Percentiles rank a stretch among this genome's conserved stretches.
phyloP scores from a whole-genome alignment of 1,140 invertebrate genomes.

The Drosophila seguyi region DNA sequence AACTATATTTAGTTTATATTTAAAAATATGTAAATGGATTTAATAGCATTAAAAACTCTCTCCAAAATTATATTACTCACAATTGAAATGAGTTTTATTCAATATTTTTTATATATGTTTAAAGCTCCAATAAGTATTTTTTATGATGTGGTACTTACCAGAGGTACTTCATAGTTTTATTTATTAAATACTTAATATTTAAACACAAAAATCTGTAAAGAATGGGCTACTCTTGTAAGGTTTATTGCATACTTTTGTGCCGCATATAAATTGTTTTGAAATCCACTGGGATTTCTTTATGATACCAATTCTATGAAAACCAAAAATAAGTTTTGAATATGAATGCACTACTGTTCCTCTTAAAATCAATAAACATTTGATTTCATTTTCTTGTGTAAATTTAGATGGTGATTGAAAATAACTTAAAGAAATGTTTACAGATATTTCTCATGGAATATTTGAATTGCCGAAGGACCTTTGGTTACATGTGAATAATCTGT shows the following conservation, averaged over 20 bases:
- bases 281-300: not conserved
- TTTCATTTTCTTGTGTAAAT: not conserved
- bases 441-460: conserved; percentile 1
- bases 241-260: not conserved
- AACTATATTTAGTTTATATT: too few relatives aligned
- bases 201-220: not conserved
- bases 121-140: not conserved
- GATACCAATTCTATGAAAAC: not conserved
- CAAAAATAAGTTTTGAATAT: not conserved
- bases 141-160: not conserved
- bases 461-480: not conserved
- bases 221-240: not conserved
- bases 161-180: not conserved
- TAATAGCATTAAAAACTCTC: not conserved
- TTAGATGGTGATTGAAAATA: not conserved
- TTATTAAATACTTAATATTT: not conserved
- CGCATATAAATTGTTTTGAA: not conserved
- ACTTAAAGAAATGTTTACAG: conserved; percentile 1
- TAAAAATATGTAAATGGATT: too few relatives aligned
- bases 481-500: conserved; percentile 6
- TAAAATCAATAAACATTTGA: not conserved
- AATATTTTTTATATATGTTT: not conserved
- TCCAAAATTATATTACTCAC: not conserved
- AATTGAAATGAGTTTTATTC: too few relatives aligned
- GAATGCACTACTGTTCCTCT: not conserved